Percentiles rank a stretch among this genome's conserved stretches.
Conservation (phyloP, 2,797 vertebrate genomes). For the Sciurus carolinensis region DNA sequence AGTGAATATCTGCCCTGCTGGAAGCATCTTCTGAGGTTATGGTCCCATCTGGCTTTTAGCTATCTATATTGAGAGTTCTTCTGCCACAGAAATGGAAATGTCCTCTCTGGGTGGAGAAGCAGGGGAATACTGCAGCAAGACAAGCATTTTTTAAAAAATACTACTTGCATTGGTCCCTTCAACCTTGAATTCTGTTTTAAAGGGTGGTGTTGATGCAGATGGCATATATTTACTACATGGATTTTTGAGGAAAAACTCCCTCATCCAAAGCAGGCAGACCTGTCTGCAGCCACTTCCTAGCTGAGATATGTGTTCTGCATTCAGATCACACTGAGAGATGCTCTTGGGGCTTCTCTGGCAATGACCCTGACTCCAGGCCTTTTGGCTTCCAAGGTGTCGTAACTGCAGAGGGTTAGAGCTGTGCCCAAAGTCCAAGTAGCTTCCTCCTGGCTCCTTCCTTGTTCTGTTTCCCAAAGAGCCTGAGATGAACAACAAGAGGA, state of each 20-base stretch:
- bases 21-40: background rate
- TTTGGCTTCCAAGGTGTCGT: background rate
- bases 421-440: background rate
- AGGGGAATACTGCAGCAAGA: background rate
- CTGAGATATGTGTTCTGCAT: background rate
- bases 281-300: background rate
- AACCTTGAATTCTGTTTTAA: background rate
- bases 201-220: background rate
- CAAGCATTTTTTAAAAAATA: background rate
- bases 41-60: background rate
- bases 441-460: background rate
- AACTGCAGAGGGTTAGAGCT: background rate
- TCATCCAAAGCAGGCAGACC: background rate
- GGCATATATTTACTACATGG: background rate
- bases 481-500: background rate
- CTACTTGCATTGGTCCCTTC: too few relatives aligned
- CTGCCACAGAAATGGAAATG: background rate
- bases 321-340: rapidly evolving
- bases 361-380: background rate
- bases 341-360: background rate
- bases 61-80: background rate
- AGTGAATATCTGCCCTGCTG: background rate
- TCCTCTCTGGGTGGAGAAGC: background rate
- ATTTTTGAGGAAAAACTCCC: background rate
- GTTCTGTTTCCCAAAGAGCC: background rate